phyloP scores from a whole-genome alignment of 2,797 vertebrate species.

The Sciurus vulgaris region DNA sequence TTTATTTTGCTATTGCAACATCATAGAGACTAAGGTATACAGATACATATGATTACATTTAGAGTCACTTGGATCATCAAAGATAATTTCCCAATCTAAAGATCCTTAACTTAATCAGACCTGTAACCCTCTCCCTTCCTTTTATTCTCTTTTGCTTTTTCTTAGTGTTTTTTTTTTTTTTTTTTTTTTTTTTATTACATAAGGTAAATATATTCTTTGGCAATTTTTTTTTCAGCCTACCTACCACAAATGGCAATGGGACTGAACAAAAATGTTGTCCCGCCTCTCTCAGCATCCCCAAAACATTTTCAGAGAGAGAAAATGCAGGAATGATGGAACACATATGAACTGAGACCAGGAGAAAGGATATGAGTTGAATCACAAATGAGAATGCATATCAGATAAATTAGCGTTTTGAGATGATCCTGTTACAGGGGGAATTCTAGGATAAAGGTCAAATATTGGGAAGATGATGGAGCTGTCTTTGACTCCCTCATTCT shows the following conservation, averaged over 20 bases:
- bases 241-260: not conserved
- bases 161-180: not conserved
- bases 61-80: not conserved
- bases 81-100: not conserved
- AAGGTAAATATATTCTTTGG: not conserved
- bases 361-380: not conserved
- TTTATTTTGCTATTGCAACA: not conserved
- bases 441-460: not conserved
- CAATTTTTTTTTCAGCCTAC: not conserved
- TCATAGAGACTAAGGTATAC: not conserved
- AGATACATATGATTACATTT: not conserved
- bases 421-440: not conserved
- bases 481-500: not conserved
- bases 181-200: not conserved
- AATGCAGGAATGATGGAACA: not conserved
- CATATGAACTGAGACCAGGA: not conserved
- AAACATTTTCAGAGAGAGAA: not conserved
- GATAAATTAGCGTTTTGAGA: not conserved
- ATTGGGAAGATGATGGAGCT: not conserved
- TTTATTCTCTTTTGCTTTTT: not conserved
- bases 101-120: not conserved
- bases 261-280: not conserved
- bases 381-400: not conserved
- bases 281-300: not conserved
- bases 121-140: not conserved